phyloP scores from a whole-genome alignment of 2,888 invertebrate species.

The Ochropacha duplaris region DNA sequence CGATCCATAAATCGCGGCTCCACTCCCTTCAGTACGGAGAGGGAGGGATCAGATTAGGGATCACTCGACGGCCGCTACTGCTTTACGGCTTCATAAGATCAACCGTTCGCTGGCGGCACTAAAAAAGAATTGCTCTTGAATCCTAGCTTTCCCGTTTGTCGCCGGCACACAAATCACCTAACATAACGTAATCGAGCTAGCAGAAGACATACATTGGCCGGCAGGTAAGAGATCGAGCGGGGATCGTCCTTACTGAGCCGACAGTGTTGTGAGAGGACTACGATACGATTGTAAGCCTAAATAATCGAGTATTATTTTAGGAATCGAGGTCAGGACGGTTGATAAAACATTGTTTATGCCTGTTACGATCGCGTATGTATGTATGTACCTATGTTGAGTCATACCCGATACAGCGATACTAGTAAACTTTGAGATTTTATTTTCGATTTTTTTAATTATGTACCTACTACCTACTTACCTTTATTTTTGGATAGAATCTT shows the following conservation, averaged over 20 bases:
- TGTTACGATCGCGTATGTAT: not conserved
- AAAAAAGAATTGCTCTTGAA: constrained; percentile 32
- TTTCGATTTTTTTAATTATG: too few relatives aligned
- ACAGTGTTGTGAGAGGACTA: not conserved
- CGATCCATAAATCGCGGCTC: not conserved
- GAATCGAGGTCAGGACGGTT: not conserved
- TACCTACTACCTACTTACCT: too few relatives aligned
- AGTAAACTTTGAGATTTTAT: too few relatives aligned
- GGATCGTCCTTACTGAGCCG: not conserved
- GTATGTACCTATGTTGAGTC: not conserved
- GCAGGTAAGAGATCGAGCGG: not conserved
- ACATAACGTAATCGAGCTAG: not conserved
- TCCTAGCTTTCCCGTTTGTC: constrained; percentile 22
- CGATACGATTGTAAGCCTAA: not conserved
- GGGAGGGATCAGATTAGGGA: too few relatives aligned
- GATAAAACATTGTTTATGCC: not conserved
- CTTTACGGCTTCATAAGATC: constrained; percentile 29
- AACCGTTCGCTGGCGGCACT: constrained; percentile 20
- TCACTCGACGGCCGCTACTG: constrained; percentile 9
- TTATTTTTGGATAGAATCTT: too few relatives aligned
- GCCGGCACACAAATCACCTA: not conserved
- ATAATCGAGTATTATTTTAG: too few relatives aligned
- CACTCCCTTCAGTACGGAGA: too few relatives aligned
- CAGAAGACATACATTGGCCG: not conserved
- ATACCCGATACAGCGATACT: too few relatives aligned